A percentile compares a stretch with the other conserved stretches of the same genome.
These are phyloP conservation scores for Falco berigora DNA, from an alignment of 2,797 vertebrate genomes.

Conservation along the genomic window DNA sequence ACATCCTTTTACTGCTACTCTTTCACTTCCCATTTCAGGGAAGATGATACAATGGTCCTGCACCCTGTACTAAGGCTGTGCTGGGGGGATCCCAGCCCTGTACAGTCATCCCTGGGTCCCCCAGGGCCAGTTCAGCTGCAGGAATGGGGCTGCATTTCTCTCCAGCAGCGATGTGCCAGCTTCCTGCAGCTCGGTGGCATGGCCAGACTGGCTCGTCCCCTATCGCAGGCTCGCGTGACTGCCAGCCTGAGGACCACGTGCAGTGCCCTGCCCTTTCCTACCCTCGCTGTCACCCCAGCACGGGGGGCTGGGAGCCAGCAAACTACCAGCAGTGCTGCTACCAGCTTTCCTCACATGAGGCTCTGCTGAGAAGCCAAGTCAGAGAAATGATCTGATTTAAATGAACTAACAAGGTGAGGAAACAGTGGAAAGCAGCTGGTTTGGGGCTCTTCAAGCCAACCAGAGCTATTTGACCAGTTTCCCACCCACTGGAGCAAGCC, in stretches of 20 bases:
- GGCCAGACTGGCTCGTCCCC: not conserved
- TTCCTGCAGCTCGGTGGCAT: not conserved
- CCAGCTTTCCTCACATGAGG: rapidly evolving
- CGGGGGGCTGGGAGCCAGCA: not conserved
- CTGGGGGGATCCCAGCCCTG: not conserved
- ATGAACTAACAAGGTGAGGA: rapidly evolving
- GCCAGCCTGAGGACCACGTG: rapidly evolving
- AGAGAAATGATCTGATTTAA: not conserved
- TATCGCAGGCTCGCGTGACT: not conserved
- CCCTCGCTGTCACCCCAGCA: rapidly evolving
- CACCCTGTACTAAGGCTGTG: not conserved
- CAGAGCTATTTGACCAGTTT: not conserved
- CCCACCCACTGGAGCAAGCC: not conserved
- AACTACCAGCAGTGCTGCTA: not conserved
- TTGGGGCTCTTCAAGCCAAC: not conserved
- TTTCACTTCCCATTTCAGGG: constrained; percentile 27
- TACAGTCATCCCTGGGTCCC: rapidly evolving
- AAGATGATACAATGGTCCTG: not conserved
- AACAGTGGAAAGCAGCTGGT: rapidly evolving
- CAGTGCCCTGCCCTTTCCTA: not conserved
- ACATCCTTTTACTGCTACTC: constrained; percentile 7
- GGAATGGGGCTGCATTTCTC: not conserved
- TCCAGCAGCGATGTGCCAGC: rapidly evolving
- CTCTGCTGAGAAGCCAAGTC: not conserved
- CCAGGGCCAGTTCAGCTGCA: not conserved